Conservation (phyloP, 2,797 vertebrate genomes). For the Tenualosa thibaudeaui region DNA sequence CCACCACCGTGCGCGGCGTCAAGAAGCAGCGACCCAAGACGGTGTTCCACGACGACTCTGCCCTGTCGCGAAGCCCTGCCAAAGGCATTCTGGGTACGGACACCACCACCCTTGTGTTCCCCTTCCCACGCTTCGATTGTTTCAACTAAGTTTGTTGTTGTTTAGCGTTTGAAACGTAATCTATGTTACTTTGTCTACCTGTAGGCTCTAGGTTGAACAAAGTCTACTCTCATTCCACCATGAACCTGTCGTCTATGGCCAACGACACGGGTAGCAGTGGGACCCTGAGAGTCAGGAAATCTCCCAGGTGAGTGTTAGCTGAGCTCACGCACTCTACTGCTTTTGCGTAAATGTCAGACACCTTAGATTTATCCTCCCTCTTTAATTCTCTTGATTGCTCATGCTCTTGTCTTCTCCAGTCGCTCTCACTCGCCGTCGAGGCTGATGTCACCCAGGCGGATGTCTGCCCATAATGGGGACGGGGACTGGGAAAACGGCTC, state of each 20-base stretch:
- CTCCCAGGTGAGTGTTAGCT: slow-evolving; percentile 70
- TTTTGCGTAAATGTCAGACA: neutral
- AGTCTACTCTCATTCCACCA: slow-evolving; percentile 89
- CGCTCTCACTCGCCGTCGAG: slow-evolving; percentile 88
- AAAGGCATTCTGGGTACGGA: slow-evolving; percentile 84
- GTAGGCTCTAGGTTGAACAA: slow-evolving; percentile 85
- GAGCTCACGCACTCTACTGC: neutral
- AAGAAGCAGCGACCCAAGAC: slow-evolving; percentile 86
- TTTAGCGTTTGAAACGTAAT: neutral
- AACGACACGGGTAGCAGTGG: slow-evolving; percentile 69
- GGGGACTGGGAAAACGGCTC: slow-evolving; percentile 90
- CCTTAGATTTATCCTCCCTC: neutral
- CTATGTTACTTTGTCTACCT: neutral
- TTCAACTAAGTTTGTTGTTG: neutral
- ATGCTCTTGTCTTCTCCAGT: slow-evolving; percentile 53
- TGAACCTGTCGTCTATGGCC: slow-evolving; percentile 87
- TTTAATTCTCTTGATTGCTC: neutral
- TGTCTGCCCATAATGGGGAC: slow-evolving; percentile 78
- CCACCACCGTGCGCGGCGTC: slow-evolving; percentile 76
- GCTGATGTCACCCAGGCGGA: slow-evolving; percentile 82
- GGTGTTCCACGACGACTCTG: slow-evolving; percentile 87
- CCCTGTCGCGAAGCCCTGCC: slow-evolving; percentile 82
- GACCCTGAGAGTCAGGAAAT: slow-evolving; percentile 77
- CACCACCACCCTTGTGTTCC: too few species aligned
- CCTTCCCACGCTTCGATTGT: too few species aligned